Conservation (phyloP, 92 coral and sea anemone genomes). For the Epizoanthus stellaris region DNA sequence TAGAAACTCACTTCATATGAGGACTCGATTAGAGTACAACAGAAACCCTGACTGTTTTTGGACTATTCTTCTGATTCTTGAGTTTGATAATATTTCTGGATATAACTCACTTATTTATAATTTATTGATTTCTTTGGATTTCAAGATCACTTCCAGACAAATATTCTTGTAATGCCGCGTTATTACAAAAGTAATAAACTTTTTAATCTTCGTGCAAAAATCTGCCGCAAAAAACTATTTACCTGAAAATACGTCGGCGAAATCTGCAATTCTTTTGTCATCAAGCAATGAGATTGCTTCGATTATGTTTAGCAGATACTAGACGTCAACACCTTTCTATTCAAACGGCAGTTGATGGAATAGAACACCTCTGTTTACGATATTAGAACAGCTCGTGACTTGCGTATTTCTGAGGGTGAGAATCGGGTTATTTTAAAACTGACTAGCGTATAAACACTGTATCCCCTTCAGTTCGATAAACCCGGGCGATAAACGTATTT, state of each 20-base stretch:
- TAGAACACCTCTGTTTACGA: slow-evolving; percentile 16
- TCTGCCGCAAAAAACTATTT: too few relatives aligned
- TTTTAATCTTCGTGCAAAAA: not conserved
- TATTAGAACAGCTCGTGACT: not conserved
- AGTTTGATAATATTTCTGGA: not conserved
- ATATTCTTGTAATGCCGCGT: not conserved
- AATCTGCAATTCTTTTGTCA: slow-evolving; percentile 4
- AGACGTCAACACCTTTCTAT: slow-evolving; percentile 28
- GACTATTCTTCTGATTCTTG: too few relatives aligned
- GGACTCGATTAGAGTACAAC: not conserved
- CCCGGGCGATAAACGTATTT: too few relatives aligned
- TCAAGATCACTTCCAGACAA: slow-evolving; percentile 6
- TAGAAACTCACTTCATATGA: not conserved
- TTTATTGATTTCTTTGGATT: not conserved
- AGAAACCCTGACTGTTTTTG: too few relatives aligned
- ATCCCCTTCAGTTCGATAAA: too few relatives aligned
- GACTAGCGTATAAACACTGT: too few relatives aligned
- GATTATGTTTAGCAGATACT: not conserved
- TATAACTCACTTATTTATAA: not conserved
- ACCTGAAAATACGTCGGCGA: not conserved
- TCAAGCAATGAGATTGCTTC: not conserved
- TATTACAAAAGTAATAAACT: not conserved
- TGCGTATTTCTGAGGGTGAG: too few relatives aligned
- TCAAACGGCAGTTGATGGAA: slow-evolving; percentile 9
- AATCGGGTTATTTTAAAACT: too few relatives aligned